These are phyloP conservation scores for Potamarius usumacintae DNA, from an alignment of 2,113 vertebrate genomes.

Conservation along the genomic window DNA sequence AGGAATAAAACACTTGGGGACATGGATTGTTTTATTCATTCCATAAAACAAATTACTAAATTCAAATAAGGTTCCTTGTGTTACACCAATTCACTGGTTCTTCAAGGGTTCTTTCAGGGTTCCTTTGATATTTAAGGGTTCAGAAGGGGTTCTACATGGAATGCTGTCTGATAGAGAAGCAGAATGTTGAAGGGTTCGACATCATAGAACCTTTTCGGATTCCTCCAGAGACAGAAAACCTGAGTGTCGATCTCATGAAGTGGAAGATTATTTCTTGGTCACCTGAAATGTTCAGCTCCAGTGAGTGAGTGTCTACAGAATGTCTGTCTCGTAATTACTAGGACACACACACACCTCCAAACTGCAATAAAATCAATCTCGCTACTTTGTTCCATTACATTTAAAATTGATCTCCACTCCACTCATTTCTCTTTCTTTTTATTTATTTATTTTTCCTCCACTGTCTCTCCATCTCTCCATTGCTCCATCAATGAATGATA, in stretches of 20 bases:
- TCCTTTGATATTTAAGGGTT: background rate
- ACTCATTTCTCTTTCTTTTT: slow-evolving; percentile 31
- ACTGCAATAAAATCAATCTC: slow-evolving; percentile 74
- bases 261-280: background rate
- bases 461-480: background rate
- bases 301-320: background rate
- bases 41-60: too few relatives aligned
- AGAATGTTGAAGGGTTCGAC: background rate
- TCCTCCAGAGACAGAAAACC: background rate
- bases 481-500: slow-evolving; percentile 4
- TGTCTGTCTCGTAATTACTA: background rate
- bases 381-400: slow-evolving; percentile 48
- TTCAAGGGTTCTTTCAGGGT: background rate
- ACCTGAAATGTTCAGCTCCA: background rate
- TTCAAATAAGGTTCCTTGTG: too few relatives aligned
- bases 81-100: background rate
- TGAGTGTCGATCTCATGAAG: background rate
- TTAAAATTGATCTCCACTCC: slow-evolving; percentile 49
- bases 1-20: background rate
- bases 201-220: background rate
- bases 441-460: background rate
- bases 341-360: slow-evolving; percentile 55
- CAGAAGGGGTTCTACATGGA: background rate
- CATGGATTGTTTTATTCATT: background rate
- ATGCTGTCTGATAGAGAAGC: background rate